Evolutionary conservation across 2,888 invertebrate genomes (phyloP), one percentile per base, ranked within the genome.

Genomic region (Cephus rjabovi): DNA sequence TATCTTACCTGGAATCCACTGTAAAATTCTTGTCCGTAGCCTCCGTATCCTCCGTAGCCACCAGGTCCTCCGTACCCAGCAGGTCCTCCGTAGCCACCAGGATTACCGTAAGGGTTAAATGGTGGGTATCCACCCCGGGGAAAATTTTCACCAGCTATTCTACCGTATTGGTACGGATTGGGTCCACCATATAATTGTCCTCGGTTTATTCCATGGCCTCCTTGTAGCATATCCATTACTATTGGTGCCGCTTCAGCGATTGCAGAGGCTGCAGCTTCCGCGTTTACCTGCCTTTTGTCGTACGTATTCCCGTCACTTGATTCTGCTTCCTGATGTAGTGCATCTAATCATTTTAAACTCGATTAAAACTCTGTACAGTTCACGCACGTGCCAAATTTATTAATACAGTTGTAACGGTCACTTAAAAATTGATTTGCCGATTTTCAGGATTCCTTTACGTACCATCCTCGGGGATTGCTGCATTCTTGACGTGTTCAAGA

Each of bases 401-500:
- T 56, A 23, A 0, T 56, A 2, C 23, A 3, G 2, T 56, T 3
- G 2, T 9, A 6, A 9, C 56, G 56, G 56, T 56, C 56, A 56
- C 56, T 23, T 9, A 23, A 1, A 9, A 56, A 56, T 23, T 15
- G 1, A 56, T 56, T 15, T 56, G 23, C 9, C 23, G 56, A 15
- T 56, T 56, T 23, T 2, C 56, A 56, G 23, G 6, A 23, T 34
- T 34, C 31, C 75, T 68, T 33, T 30, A 12, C 40, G 69, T 76
- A 11, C 76, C 69, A 15, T 74, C 31, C 34, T 75, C 69, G n/a
- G 4, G 4, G 23, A 78, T 78, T 1, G 69, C 68, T 11, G 74
- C n/a, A 34, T 78, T 73, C 23, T 56, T 2, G 3, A 79, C 69
- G n/a, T 35, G 78, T 3, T 79, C 79, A 11, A 75, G 3, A 3